phyloP scores from a whole-genome alignment of 2,113 vertebrate species.

The Mustelus asterias region DNA sequence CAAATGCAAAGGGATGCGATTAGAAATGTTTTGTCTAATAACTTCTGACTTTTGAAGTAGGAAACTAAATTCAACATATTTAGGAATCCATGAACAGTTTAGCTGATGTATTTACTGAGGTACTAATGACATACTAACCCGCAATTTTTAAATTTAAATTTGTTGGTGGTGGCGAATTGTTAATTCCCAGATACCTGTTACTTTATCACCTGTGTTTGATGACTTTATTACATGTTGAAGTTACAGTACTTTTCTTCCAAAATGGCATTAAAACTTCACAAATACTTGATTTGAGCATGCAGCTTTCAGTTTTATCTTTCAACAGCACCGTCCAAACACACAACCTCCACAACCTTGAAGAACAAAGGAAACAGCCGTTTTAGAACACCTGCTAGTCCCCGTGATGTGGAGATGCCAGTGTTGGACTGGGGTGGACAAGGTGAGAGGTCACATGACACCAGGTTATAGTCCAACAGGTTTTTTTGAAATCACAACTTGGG shows the following conservation, averaged over 20 bases:
- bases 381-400: no score
- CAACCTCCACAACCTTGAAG: no score
- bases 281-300: not conserved
- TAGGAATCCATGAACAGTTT: not conserved
- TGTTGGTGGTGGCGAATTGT: not conserved
- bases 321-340: not conserved
- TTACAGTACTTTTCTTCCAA: not conserved
- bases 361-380: no score
- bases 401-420: no score
- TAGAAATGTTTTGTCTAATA: not conserved
- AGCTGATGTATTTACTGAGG: not conserved
- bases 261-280: slow-evolving; percentile 17
- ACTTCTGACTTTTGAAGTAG: not conserved
- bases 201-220: not conserved
- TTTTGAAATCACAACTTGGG: no score
- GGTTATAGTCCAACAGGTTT: no score
- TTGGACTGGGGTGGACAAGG: no score
- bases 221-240: not conserved
- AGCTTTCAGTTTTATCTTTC: not conserved
- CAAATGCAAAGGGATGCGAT: not conserved
- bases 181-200: not conserved
- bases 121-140: not conserved
- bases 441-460: no score
- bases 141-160: not conserved
- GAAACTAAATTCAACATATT: not conserved